Evolutionary conservation across 2,888 invertebrate genomes (phyloP).

Genomic region (Cerastis leucographa): DNA sequence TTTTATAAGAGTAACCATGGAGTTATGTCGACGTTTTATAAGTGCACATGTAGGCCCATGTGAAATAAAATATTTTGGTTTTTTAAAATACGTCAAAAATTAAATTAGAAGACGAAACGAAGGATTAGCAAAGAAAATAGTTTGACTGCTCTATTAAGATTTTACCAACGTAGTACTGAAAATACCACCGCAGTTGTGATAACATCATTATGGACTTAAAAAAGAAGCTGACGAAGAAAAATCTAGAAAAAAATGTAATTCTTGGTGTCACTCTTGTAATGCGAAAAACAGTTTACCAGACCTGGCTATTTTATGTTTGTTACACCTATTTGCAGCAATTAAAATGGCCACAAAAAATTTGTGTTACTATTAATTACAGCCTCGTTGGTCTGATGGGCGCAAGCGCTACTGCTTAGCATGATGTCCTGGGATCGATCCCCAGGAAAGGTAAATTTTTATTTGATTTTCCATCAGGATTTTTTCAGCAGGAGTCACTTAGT

Average conservation of each 20-base stretch:
- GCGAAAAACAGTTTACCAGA: not conserved
- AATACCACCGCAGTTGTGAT: not conserved
- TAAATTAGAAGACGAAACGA: not conserved
- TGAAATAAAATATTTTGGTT: too few species aligned
- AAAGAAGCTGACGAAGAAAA: not conserved
- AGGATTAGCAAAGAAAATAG: not conserved
- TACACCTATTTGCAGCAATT: not conserved
- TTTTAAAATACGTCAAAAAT: too few species aligned
- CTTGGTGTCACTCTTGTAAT: not conserved
- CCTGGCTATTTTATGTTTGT: too few species aligned
- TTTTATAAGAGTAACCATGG: too few species aligned
- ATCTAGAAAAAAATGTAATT: not conserved
- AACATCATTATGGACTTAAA: not conserved
- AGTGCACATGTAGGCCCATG: too few species aligned
- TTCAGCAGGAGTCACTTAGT: not conserved
- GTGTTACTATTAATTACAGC: too few species aligned
- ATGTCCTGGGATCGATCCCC: not conserved
- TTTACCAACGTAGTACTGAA: not conserved
- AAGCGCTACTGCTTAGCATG: not conserved
- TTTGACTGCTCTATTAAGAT: not conserved
- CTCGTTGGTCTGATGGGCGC: not conserved
- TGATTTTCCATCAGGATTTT: not conserved
- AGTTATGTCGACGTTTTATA: too few species aligned
- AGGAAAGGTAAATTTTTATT: not conserved
- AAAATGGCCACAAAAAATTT: not conserved